Percentiles rank a stretch among this genome's conserved stretches.
Conservation (phyloP, 2,113 vertebrate genomes). For the Sinosuthora webbiana region DNA sequence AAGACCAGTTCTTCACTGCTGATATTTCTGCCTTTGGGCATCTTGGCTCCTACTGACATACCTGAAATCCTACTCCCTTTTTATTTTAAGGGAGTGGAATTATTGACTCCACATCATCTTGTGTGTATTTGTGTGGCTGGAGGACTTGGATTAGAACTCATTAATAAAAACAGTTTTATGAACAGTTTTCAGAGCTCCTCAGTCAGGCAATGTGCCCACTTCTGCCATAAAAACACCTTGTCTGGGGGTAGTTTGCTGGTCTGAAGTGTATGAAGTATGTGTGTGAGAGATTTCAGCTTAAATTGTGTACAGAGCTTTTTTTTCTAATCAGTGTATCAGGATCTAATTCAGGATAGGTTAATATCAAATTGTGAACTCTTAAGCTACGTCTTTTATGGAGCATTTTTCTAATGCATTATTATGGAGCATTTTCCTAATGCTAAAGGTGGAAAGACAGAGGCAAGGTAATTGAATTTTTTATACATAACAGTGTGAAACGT, state of each 20-base stretch:
- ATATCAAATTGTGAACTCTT: neutral
- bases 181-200: neutral
- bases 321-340: neutral
- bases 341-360: neutral
- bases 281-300: neutral
- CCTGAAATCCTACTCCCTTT: neutral
- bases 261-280: neutral
- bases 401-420: neutral
- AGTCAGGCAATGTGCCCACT: neutral
- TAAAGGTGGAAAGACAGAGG: neutral
- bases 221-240: neutral
- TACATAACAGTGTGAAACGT: neutral
- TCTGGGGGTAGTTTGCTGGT: neutral
- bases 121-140: neutral
- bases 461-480: neutral
- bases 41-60: neutral
- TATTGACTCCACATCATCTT: neutral
- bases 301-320: neutral
- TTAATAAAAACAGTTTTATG: neutral
- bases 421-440: neutral
- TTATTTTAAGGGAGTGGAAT: neutral
- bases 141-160: neutral
- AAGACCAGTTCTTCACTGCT: neutral
- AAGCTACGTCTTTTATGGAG: neutral
- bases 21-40: neutral